Base-by-base conservation (phyloP, 2,797 vertebrate genomes). In the Enteromius argenteus region DNA sequence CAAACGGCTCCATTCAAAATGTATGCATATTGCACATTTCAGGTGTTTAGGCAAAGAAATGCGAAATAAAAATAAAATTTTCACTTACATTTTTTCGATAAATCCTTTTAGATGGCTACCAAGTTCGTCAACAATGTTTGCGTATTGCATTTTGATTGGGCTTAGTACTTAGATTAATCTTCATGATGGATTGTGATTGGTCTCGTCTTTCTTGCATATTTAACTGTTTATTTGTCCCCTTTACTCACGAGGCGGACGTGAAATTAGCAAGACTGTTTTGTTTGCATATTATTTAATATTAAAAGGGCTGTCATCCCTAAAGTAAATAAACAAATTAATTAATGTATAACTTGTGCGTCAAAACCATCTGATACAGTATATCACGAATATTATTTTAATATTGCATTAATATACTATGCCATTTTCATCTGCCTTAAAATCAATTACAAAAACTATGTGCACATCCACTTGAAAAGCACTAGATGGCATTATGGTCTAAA, bases 401-500 rank as follows among this genome's bases (percentile, higher is more conserved):
- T 56, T 42, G 39, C 42, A 44, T 44, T 44, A 42, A 44, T 11
- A 44, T 3, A 44, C 10, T 11, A 2, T 44, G 2, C 42, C 3
- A 44, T 44, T 44, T 44, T 44, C 42, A 44, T 44, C 32, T 67
- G 9, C 30, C 19, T 37, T 21, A 21, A 62, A 60, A 62, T 1
- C 13, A 15, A 3, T 17, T 8, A 30, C 13, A 64, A 6, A 11
- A 46, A 66, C 5, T 7, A 9, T 4, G 23, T 66, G 35, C 46
- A 23, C 64, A 44, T 53, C 2, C 46, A 51, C 44, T 56, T 15
- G 10, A 76, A 8, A 7, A 76, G n/a, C 46, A 83, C 72, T 53
- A 76, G 49, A 76, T 74, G 81, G 71, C 58, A 42, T 30, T 75
- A 39, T 23, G 8, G 19, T 64, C 42, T 37, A 11, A 62, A 64